Evolutionary conservation across 2,113 vertebrate species (phyloP).

Genomic region (Dicentrarchus labrax): DNA sequence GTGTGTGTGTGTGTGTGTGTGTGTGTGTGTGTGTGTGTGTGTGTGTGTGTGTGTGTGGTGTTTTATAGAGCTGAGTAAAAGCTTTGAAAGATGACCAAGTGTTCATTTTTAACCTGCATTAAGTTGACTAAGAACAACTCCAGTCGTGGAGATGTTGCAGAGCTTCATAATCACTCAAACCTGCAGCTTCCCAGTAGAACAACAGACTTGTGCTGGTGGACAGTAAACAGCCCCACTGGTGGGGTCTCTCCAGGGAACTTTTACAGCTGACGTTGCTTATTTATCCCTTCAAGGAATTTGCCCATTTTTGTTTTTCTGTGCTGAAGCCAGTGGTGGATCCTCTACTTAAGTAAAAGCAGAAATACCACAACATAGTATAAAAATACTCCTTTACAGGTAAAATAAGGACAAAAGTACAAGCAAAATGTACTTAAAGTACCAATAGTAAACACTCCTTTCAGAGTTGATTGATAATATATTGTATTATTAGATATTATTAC

Average conservation of each 20-base stretch:
- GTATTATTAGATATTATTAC: background rate
- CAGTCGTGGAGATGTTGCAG: conserved; percentile 2
- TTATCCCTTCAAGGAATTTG: background rate
- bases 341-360: no score
- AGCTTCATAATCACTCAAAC: conserved; percentile 13
- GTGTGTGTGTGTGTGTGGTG: conserved; percentile 43
- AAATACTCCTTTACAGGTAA: no score
- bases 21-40: conserved; percentile 36
- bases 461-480: background rate
- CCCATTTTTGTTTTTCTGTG: background rate
- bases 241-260: background rate
- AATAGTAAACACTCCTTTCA: background rate
- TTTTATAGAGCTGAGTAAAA: conserved; percentile 80
- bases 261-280: background rate
- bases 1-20: conserved; percentile 37
- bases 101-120: conserved; percentile 51
- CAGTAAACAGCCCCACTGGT: background rate
- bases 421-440: background rate
- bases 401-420: no score
- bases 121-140: conserved; percentile 14
- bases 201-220: background rate
- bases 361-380: no score
- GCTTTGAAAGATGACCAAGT: conserved; percentile 72
- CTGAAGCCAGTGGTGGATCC: background rate
- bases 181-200: background rate